Base-by-base conservation (phyloP, 2,888 invertebrate genomes). In the Scaptomyza cyrtandrae region DNA sequence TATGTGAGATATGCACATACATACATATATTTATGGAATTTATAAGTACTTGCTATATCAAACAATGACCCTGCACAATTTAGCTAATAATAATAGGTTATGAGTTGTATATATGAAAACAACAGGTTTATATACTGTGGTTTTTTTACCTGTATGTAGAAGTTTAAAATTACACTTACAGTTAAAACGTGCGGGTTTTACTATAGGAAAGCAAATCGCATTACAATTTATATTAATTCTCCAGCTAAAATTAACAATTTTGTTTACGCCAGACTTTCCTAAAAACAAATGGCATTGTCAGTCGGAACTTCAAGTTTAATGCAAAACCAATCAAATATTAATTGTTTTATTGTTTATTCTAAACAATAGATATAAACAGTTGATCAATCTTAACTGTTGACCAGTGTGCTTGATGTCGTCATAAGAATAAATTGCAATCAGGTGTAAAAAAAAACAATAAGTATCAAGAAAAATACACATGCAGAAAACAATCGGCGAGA, bases 361-460 rank as follows among this genome's bases (percentile, higher is more conserved):
- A 14, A 39, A 50, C 33, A 59, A 68, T 41, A 39, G 11, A 24
- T 39, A 6, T 43, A 75, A 75, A 62, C 69, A 69, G 45, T 52
- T 72, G 69, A 10, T 24, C 39, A 64, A 60, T 61, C 50, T 50
- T 7, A n/a, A 48, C 7, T 52, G 44, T 35, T 49, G 52, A 45
- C 84, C 80, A 82, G 68, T 87, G 81, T 82, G 67, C 24, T 50
- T 24, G 52, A 59, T 65, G 62, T 48, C 50, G 74, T 75, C 81
- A 84, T 74, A 67, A 50, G 59, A 77, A 66, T 68, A 66, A 67
- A 71, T 67, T 75, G 65, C 75, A 86, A 60, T 71, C 82, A 81
- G 80, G 66, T 86, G 80, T 60, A 77, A 58, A 53, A 29, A 50
- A 29, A 49, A 11, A 16, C 19, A 6, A 31, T 4, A 55, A 43